These are phyloP conservation scores for Aurelia coerulea DNA, from an alignment of 30 jellyfish, hydroid and myxozoan genomes.

Conservation along the genomic window DNA sequence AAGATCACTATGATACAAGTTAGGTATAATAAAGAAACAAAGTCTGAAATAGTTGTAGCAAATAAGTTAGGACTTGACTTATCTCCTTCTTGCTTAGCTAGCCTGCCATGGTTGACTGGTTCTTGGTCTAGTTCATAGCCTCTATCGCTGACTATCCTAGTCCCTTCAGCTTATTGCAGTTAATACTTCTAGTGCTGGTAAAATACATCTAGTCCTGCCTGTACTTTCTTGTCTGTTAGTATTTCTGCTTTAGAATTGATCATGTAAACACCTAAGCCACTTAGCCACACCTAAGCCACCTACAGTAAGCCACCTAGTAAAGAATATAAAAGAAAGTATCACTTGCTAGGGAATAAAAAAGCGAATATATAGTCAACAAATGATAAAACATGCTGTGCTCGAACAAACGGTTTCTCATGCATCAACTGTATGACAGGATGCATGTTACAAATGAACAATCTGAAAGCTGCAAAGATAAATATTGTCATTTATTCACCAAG, in stretches of 20 bases:
- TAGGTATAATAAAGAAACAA: too few relatives aligned
- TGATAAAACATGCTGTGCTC: background rate
- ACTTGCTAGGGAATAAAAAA: background rate
- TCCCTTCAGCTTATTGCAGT: slow-evolving; percentile 19
- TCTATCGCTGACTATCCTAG: slow-evolving; percentile 39
- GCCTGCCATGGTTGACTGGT: slow-evolving; percentile 19
- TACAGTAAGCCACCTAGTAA: too few relatives aligned
- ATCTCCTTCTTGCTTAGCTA: slow-evolving; percentile 36
- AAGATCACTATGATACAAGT: too few relatives aligned
- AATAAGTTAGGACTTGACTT: too few relatives aligned
- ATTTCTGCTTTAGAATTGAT: slow-evolving; percentile 55
- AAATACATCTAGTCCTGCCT: slow-evolving; percentile 56
- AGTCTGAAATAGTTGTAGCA: too few relatives aligned
- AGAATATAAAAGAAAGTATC: slow-evolving; percentile 17
- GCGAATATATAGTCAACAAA: background rate
- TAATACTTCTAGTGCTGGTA: background rate
- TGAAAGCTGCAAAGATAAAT: too few relatives aligned
- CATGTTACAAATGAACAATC: slow-evolving; percentile 1
- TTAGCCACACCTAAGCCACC: background rate
- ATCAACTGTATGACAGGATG: slow-evolving; percentile 11
- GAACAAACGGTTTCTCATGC: background rate
- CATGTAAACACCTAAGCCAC: slow-evolving; percentile 57
- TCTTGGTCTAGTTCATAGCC: background rate
- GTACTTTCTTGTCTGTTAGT: slow-evolving; percentile 37
- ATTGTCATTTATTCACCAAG: too few relatives aligned